phyloP scores from a whole-genome alignment of 2,888 invertebrate species.

The Drosophila fungiperda region DNA sequence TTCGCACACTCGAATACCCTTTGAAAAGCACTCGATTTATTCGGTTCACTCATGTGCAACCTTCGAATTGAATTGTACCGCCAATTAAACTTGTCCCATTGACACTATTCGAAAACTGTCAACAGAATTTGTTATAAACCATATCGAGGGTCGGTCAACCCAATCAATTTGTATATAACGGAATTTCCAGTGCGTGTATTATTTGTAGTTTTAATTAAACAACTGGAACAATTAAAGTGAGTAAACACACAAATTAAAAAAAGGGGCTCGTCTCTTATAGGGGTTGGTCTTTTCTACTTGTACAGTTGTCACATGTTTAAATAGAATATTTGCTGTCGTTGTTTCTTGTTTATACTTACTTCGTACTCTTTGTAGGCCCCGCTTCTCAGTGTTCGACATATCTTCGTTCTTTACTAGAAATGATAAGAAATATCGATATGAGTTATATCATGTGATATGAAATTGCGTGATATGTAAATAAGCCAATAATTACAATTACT shows the following conservation, averaged over 20 bases:
- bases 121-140: constrained; percentile 12
- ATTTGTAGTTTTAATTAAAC: constrained; percentile 30
- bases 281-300: background rate
- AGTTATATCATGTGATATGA: constrained; percentile 19
- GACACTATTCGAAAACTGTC: constrained; percentile 60
- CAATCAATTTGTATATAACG: constrained; percentile 62
- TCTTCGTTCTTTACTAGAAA: constrained; percentile 48
- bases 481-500: constrained; percentile 13
- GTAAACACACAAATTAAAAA: constrained; percentile 1
- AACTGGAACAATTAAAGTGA: background rate
- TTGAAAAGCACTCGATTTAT: background rate
- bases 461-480: constrained; percentile 27
- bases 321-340: background rate
- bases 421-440: constrained; percentile 49
- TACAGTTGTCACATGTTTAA: constrained; percentile 17
- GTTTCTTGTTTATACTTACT: constrained; percentile 70
- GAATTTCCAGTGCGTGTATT: constrained; percentile 46
- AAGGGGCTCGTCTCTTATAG: constrained; percentile 44
- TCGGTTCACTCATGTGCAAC: constrained; percentile 35
- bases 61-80: constrained; percentile 69
- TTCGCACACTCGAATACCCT: constrained; percentile 1
- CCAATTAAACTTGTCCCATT: constrained; percentile 62
- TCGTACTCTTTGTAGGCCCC: constrained; percentile 77
- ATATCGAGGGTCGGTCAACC: constrained; percentile 37
- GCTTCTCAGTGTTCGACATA: constrained; percentile 84